Evolutionary conservation across 2,888 invertebrate species (phyloP).

Genomic region (Tetranychus piercei): DNA sequence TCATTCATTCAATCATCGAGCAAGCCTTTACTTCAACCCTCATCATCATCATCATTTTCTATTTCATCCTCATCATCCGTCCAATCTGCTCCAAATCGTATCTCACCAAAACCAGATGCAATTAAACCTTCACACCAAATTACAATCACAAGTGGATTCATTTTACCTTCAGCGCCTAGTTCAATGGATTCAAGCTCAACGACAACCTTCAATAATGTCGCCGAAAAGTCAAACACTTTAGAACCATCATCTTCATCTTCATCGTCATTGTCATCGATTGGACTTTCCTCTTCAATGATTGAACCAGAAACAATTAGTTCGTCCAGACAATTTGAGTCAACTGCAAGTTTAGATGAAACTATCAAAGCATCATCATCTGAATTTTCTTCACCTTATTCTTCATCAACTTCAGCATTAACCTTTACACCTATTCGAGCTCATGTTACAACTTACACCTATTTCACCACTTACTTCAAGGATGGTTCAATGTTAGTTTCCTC

Average conservation of each 20-base stretch:
- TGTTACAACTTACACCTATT: slow-evolving; percentile 46
- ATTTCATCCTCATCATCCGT: not conserved
- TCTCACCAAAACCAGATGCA: not conserved
- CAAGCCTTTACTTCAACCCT: not conserved
- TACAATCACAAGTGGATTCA: slow-evolving; percentile 25
- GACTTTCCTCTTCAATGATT: not conserved
- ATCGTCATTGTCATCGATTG: not conserved
- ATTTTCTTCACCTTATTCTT: slow-evolving; percentile 4
- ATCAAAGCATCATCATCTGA: not conserved
- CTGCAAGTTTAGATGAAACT: not conserved
- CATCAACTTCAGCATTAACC: slow-evolving; percentile 6
- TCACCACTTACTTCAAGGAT: slow-evolving; percentile 44
- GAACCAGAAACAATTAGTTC: not conserved
- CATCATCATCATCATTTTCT: not conserved
- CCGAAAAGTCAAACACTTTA: not conserved
- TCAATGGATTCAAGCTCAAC: not conserved
- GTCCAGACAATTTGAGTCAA: not conserved
- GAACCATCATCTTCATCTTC: not conserved
- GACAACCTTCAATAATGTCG: not conserved
- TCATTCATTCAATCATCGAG: not conserved
- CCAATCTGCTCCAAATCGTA: not conserved
- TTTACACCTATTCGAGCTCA: slow-evolving; percentile 33
- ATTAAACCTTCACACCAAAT: not conserved
- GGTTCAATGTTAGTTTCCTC: slow-evolving; percentile 31
- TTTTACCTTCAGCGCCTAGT: slow-evolving; percentile 21